Evolutionary conservation across 2,113 vertebrate species (phyloP), one percentile per base, ranked within the genome.

Genomic region (Trochalopteron elliotii): DNA sequence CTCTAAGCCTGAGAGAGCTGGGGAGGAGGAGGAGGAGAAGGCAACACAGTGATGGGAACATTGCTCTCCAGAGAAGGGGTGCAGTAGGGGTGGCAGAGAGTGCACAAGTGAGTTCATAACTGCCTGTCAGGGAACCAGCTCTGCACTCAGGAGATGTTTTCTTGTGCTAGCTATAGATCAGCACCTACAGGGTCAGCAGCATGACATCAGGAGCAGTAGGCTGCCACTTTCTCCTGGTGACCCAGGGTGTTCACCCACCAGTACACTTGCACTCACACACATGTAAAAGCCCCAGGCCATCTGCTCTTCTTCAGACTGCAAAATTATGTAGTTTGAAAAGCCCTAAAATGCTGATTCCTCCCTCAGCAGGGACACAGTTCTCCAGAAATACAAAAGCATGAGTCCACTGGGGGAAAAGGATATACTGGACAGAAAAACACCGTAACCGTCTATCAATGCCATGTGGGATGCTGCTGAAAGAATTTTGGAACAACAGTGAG

Each of bases 391-490:
- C 80, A 89, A 83, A 94, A 94, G 89, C 70, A 59, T 35, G 49
- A 89, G 91, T 76, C 59, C 76, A 55, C 42, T 1, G 0, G 63
- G 56, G 61, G 16, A 83, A 90, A 94, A 93, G 68, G 74, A 76
- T 95, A 86, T 5, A 33, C 83, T 70, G 91, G 92, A 92, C 89
- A 90, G 71, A 72, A 88, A 96, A 94, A 89, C 84, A 94, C 75
- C 96, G 84, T 96, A 93, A 92, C 90, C 5, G 3, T 88, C 93
- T 97, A 90, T 96, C 94, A 95, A 69, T 95, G 95, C 89, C 93
- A 96, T 91, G 92, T 90, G 90, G 72, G 94, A 97, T 83, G 88
- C 83, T 93, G 95, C 90, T 96, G 96, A 97, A 96, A 97, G 94
- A 97, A 96, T 88, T 88, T 82, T 97, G 97, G 95, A 97, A 96